phyloP scores from a whole-genome alignment of 2,113 vertebrate species.

The Piprites chloris region DNA sequence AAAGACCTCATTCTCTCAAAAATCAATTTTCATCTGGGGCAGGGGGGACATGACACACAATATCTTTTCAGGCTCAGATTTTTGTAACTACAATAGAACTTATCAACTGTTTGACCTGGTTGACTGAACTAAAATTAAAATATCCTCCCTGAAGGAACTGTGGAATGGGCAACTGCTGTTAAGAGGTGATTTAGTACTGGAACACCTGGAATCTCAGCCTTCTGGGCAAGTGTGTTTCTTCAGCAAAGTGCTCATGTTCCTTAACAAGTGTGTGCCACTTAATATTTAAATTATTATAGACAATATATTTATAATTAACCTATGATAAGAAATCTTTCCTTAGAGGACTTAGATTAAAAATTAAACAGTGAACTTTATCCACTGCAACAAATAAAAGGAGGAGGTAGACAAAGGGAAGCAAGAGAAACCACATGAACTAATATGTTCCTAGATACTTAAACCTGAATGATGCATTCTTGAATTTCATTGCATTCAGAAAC shows the following conservation, averaged over 20 bases:
- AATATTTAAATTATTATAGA: neutral
- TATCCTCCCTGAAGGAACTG: neutral
- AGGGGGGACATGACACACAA: fast-evolving
- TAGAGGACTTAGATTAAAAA: neutral
- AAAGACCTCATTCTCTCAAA: neutral
- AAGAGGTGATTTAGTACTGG: neutral
- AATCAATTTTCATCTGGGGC: neutral
- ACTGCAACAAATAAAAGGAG: neutral
- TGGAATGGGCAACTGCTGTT: neutral
- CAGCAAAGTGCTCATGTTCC: neutral
- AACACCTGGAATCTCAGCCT: neutral
- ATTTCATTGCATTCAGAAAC: neutral
- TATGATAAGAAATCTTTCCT: neutral
- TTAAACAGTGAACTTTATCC: neutral
- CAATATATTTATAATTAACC: neutral
- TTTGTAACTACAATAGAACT: neutral
- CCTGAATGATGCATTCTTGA: neutral
- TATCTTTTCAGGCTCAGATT: neutral
- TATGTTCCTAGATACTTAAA: neutral
- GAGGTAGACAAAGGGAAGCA: neutral
- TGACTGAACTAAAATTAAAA: neutral
- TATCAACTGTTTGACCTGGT: neutral
- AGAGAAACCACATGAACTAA: neutral
- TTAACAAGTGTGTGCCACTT: neutral
- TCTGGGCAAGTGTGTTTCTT: neutral